phyloP scores from a whole-genome alignment of 2,888 invertebrate species.

The Ecdyonurus torrentis region DNA sequence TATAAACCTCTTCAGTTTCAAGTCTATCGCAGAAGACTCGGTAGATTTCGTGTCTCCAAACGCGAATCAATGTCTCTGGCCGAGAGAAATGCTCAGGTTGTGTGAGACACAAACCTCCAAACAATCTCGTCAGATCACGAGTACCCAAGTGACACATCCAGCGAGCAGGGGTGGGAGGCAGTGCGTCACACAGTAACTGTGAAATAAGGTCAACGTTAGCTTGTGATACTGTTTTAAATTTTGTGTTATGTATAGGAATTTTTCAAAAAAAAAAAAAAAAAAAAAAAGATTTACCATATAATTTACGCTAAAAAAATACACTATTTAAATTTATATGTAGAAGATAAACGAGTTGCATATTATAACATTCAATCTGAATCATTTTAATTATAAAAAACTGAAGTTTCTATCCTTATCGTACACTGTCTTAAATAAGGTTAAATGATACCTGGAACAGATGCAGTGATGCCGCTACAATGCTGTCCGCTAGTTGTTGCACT shows the following conservation, averaged over 20 bases:
- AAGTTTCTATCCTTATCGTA: not conserved
- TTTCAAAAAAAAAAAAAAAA: no score
- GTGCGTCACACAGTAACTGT: conserved; percentile 50
- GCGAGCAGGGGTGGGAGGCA: conserved; percentile 82
- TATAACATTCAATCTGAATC: no score
- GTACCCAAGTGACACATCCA: conserved; percentile 93
- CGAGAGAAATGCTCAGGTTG: conserved; percentile 50
- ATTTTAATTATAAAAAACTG: not conserved
- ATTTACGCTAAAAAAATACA: no score
- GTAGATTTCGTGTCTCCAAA: conserved; percentile 83
- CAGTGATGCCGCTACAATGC: conserved; percentile 61
- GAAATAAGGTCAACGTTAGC: conserved; percentile 12
- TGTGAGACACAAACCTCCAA: conserved; percentile 63
- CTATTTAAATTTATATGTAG: no score
- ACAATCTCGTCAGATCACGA: conserved; percentile 73
- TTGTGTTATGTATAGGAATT: no score
- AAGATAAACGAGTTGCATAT: no score
- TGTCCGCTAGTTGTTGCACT: conserved; percentile 43
- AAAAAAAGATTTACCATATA: no score
- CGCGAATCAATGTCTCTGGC: conserved; percentile 53
- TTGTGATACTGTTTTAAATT: no score
- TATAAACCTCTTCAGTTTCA: conserved; percentile 40
- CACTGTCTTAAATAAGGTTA: not conserved
- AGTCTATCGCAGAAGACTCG: conserved; percentile 77
- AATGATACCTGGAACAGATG: conserved; percentile 54